These are phyloP conservation scores for Diogma glabrata DNA, from an alignment of 2,888 invertebrate genomes.

Conservation along the genomic window DNA sequence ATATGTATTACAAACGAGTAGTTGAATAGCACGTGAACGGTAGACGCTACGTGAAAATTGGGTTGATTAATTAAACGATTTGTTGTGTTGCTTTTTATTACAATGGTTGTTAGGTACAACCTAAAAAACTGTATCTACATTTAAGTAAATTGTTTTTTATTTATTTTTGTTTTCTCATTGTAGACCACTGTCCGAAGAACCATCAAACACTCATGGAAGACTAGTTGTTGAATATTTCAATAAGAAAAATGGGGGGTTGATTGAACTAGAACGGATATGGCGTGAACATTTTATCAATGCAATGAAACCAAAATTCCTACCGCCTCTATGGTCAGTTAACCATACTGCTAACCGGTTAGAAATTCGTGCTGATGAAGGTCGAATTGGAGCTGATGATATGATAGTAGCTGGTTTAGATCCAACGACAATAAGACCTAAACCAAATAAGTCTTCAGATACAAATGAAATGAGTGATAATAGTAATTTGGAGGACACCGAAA, in stretches of 20 bases:
- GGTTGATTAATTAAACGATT: too few species aligned
- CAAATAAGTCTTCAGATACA: not conserved
- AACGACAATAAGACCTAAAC: slow-evolving; percentile 1
- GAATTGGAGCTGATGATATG: slow-evolving; percentile 36
- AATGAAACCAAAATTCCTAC: slow-evolving; percentile 62
- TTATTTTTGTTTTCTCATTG: slow-evolving; percentile 12
- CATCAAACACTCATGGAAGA: slow-evolving; percentile 43
- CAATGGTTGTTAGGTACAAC: too few species aligned
- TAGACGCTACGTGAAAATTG: too few species aligned
- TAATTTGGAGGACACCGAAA: not conserved
- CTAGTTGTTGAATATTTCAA: slow-evolving; percentile 48
- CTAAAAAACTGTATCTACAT: too few species aligned
- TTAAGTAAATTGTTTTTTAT: too few species aligned
- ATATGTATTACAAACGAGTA: too few species aligned
- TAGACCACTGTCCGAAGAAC: slow-evolving; percentile 35
- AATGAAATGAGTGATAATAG: not conserved
- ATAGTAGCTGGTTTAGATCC: slow-evolving; percentile 29
- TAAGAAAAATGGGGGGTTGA: slow-evolving; percentile 43
- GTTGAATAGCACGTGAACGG: too few species aligned
- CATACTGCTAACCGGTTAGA: slow-evolving; percentile 53
- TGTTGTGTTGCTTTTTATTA: too few species aligned
- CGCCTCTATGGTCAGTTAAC: slow-evolving; percentile 62
- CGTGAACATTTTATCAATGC: slow-evolving; percentile 58
- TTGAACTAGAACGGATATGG: slow-evolving; percentile 61
- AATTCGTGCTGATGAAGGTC: slow-evolving; percentile 41